Evolutionary conservation across 1,140 invertebrate genomes (phyloP), one percentile per base, ranked within the genome.

Genomic region (Neodiprion virginianus): DNA sequence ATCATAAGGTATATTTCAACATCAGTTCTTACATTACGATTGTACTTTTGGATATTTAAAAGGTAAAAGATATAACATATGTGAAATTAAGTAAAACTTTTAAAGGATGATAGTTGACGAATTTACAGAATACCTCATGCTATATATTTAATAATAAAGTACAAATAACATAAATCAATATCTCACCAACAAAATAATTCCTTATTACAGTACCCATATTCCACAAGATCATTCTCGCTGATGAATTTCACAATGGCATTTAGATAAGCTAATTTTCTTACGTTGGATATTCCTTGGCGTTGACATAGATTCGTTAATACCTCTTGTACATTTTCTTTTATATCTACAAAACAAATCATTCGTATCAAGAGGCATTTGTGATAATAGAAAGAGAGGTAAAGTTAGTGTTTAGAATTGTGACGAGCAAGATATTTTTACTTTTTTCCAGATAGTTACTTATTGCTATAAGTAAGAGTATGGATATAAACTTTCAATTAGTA

Each of bases 171-270:
- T 61, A 72, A 72, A 72, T 74, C 53, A 72, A 72, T 67, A 72
- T 87, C 90, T 91, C 89, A 97, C 96, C 96, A 97, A 83, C 92
- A 93, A 80, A 96, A 92, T 78, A 97, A 90, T 83, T 97, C 94
- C 85, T 94, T 93, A 65, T 91, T 89, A 75, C 90, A 92, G 82
- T 94, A 95, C 48, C 94, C 93, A 84, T 95, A 90, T 79, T 92
- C 89, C 82, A 88, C 84, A 81, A 90, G 85, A 76, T 93, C 91
- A 84, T 92, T 90, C 88, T 93, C 93, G 81, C 90, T 89, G 71
- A 95, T 89, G 75, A 96, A 89, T 83, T 94, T 95, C 47, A 95
- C 94, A 89, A 96, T 93, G 75, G 92, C 92, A 91, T 96, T 96
- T 73, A 96, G 89, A 85, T 95, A 95, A 68, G 92, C 94, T 76